Evolutionary conservation across 2,797 vertebrate species (phyloP), one percentile per base, ranked within the genome.

Genomic region (Acipenser transmontanus): DNA sequence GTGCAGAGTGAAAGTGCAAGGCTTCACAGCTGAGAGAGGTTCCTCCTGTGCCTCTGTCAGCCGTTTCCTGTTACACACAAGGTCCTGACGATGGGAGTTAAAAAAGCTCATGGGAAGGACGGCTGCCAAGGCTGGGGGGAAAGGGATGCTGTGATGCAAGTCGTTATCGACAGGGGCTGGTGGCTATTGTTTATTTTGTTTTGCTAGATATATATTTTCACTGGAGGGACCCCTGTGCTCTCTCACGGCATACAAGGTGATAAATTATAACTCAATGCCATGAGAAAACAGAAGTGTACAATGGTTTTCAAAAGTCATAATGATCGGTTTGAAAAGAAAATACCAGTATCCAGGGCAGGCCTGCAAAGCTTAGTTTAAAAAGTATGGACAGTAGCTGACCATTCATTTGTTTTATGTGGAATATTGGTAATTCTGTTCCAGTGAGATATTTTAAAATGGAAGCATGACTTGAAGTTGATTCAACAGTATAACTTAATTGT

Each of bases 1-100:
- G 65, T 73, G 60, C 13, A 59, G 47, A 73, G 59, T 63, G 52
- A 65, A 62, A 72, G 74, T 76, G 69, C 72, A 75, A 79, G 68
- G 59, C 64, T 69, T 50, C 75, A 56, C 64, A 76, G 72, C 65
- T 59, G 61, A 69, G 34, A 68, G 51, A 69, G 61, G 70, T 76
- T 74, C 77, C 84, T 87, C 78, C 66, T 86, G 85, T 86, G 81
- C 87, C 81, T 83, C 86, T 88, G 94, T 93, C 94, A 96, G 94
- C 93, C 93, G 93, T 93, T 96, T 97, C 96, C 91, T 87, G 87
- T 91, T 88, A 90, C 87, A 85, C 87, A 83, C 86, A 84, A 86
- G 86, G 87, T 84, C 73, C 88, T 76, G 65, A 77, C 85, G 91
- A 85, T 89, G 93, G 93, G 92, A 94, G 92, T 93, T 93, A 92